Base-by-base conservation (phyloP, 2,113 vertebrate genomes). In the Bos javanicus region DNA sequence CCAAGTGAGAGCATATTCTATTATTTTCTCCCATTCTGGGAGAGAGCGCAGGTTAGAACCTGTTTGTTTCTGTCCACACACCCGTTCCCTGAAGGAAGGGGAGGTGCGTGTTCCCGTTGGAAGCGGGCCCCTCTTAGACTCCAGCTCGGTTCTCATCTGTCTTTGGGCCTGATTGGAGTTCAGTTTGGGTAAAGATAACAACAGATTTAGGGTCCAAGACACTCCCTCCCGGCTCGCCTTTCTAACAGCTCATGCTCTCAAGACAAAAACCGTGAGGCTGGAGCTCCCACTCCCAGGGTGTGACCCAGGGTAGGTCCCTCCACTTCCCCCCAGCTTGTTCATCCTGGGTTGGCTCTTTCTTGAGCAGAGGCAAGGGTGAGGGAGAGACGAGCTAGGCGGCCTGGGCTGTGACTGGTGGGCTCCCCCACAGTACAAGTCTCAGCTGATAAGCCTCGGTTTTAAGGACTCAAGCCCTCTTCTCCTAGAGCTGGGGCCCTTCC, bases 151-250 rank as follows among this genome's bases (percentile, higher is more conserved):
- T 46, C 94, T 86, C 3, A 3, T 87, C 86, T 64, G 43, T 57
- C 46, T 6, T 17, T 26, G 67, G 87, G 80, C 56, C 83, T 56
- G 21, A 62, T 52, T 80, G 39, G 82, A 87, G 36, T 78, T 92
- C 85, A 28, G n/a, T 85, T 21, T 50, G 50, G 39, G 57, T 62
- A 91, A 50, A 95, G 80, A 90, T 87, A 76, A 71, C 89, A 50
- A 28, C 93, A 54, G 50, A 80, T 88, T 52, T 26, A 85, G 60
- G 87, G 60, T 26, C 54, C n/a, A 30, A 71, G 59, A 54, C 17
- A 8, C 43, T 9, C 30, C 36, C 36, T 91, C 62, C 60, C 43
- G 26, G 52, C 84, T 76, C 15, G 0, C 28, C 60, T 92, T 78
- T 43, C 16, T 28, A 50, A 80, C 7, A 36, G 67, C 67, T 74